phyloP scores from a whole-genome alignment of 2,113 vertebrate genomes.

The Pseudorhombus dupliciocellatus region DNA sequence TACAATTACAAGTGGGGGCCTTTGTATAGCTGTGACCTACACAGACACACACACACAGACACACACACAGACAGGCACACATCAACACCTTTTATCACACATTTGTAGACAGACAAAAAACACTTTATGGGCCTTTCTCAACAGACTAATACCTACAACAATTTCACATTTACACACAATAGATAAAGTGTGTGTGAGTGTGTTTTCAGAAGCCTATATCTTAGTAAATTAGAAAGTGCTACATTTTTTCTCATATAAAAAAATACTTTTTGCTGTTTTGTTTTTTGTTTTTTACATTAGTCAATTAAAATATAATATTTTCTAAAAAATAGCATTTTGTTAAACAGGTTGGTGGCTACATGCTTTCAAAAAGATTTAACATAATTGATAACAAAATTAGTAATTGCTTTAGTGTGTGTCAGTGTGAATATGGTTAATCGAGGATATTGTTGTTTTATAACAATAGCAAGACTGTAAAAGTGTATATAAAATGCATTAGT shows the following conservation, averaged over 20 bases:
- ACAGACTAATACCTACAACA: neutral
- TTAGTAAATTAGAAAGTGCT: neutral
- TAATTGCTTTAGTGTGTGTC: neutral
- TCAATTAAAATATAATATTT: neutral
- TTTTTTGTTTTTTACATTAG: neutral
- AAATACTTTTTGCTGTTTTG: neutral
- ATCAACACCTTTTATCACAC: slow-evolving; percentile 22
- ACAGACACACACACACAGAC: neutral
- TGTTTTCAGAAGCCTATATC: neutral
- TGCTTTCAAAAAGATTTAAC: neutral
- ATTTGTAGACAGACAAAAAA: slow-evolving; percentile 19
- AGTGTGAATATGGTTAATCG: neutral
- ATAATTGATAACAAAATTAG: neutral
- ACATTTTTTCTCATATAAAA: neutral
- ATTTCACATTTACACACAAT: neutral
- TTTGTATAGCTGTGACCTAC: slow-evolving; percentile 69
- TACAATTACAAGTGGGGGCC: slow-evolving; percentile 74
- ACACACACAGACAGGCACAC: neutral
- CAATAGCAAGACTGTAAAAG: slow-evolving; percentile 40
- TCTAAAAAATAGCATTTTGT: neutral
- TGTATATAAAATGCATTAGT: neutral
- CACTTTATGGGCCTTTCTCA: neutral
- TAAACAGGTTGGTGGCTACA: neutral
- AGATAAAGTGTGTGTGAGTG: neutral
- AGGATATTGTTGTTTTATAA: slow-evolving; percentile 39